These are phyloP conservation scores for Leptoteleia sp. DNA, from an alignment of 1,140 invertebrate genomes.

Conservation along the genomic window DNA sequence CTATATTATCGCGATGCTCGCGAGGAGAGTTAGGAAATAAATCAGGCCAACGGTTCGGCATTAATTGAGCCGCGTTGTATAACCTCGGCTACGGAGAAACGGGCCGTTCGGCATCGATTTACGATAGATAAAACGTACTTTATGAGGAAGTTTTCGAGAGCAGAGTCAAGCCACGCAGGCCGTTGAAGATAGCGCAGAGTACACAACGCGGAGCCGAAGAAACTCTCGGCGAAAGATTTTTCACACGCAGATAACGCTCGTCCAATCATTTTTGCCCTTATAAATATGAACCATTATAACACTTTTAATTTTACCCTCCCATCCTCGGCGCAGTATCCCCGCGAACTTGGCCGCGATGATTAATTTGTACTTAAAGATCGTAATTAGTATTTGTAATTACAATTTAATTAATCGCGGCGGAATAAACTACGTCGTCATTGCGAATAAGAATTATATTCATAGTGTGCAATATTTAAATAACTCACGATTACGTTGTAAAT, in stretches of 20 bases:
- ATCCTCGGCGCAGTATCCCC: no score
- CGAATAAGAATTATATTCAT: no score
- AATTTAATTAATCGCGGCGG: no score
- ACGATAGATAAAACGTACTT: conserved; percentile 81
- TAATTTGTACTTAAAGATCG: no score
- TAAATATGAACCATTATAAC: no score
- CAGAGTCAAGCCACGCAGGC: conserved; percentile 26
- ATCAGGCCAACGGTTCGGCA: conserved; percentile 79
- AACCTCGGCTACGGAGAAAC: conserved; percentile 75
- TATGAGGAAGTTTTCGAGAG: conserved; percentile 77
- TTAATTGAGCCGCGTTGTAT: conserved; percentile 81
- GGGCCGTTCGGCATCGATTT: conserved; percentile 78
- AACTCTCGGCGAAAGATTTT: conserved; percentile 18
- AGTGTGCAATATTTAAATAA: no score
- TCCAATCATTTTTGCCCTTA: no score
- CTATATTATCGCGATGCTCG: conserved; percentile 44
- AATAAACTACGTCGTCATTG: no score
- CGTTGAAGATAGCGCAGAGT: conserved; percentile 8
- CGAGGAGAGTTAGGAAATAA: conserved; percentile 76
- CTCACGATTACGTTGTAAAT: no score
- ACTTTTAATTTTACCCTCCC: no score
- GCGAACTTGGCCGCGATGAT: no score
- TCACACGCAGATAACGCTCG: conserved; percentile 12
- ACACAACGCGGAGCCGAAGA: conserved; percentile 4
- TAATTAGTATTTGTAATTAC: no score